These are phyloP conservation scores for Patella pellucida DNA, from an alignment of 2,888 invertebrate species.

Conservation along the genomic window DNA sequence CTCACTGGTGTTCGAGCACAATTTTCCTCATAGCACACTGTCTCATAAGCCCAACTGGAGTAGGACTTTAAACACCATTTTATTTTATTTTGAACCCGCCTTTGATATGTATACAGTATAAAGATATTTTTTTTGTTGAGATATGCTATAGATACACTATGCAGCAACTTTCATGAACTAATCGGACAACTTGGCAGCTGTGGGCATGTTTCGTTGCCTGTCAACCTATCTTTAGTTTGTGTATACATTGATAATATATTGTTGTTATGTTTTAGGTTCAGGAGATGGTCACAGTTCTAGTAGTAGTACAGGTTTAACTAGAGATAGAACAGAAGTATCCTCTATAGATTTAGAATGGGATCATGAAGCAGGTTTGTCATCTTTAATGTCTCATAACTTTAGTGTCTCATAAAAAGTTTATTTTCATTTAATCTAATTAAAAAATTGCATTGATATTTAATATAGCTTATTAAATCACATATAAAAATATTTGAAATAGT, in stretches of 20 bases:
- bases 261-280: conserved; percentile 38
- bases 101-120: neutral
- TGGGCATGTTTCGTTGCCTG: too few relatives aligned
- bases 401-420: too few relatives aligned
- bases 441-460: too few relatives aligned
- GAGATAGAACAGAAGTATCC: conserved; percentile 66
- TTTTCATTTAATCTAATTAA: too few relatives aligned
- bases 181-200: too few relatives aligned
- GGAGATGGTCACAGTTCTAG: conserved; percentile 53
- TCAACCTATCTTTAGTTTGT: neutral
- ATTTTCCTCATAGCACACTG: too few relatives aligned
- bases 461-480: too few relatives aligned
- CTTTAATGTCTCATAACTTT: neutral
- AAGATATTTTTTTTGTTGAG: too few relatives aligned
- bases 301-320: conserved; percentile 58
- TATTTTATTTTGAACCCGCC: neutral
- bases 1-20: too few relatives aligned
- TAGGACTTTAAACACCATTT: too few relatives aligned
- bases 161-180: neutral
- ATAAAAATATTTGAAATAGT: too few relatives aligned
- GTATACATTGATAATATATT: neutral
- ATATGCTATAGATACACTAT: neutral
- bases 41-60: too few relatives aligned
- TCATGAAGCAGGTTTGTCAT: conserved; percentile 65
- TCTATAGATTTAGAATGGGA: conserved; percentile 70